Percentiles rank a stretch among this genome's conserved stretches.
phyloP scores from a whole-genome alignment of 2,888 invertebrate genomes.

The Drosophila ezoana region DNA sequence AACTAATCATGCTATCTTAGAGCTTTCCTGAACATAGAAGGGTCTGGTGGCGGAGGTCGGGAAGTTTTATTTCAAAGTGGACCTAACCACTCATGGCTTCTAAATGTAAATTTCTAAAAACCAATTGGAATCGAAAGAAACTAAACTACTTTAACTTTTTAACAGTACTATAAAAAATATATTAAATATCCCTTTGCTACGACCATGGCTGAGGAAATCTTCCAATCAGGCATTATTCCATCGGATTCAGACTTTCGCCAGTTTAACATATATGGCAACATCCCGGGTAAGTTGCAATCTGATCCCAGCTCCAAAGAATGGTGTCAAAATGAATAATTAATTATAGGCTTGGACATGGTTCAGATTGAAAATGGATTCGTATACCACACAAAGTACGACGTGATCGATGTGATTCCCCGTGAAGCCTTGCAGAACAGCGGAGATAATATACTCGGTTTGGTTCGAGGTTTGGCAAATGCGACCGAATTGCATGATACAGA shows the following conservation, averaged over 20 bases:
- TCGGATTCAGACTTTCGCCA: constrained; percentile 89
- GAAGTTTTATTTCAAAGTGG: constrained; percentile 95
- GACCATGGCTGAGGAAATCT: constrained; percentile 87
- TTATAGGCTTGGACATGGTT: constrained; percentile 89
- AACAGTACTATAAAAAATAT: constrained; percentile 84
- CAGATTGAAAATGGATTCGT: constrained; percentile 90
- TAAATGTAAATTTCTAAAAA: constrained; percentile 84
- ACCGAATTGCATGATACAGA: constrained; percentile 38
- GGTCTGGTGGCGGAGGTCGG: constrained; percentile 95
- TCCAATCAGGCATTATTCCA: constrained; percentile 88
- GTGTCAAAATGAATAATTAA: not conserved
- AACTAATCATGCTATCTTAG: constrained; percentile 53
- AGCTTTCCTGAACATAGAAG: constrained; percentile 95
- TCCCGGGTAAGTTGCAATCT: constrained; percentile 25
- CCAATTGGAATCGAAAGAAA: not conserved
- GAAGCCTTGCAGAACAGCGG: constrained; percentile 91
- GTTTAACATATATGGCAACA: constrained; percentile 84
- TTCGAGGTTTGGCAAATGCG: constrained; percentile 54
- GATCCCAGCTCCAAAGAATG: too few relatives aligned
- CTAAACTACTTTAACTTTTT: not conserved
- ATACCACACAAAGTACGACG: constrained; percentile 92
- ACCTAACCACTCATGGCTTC: constrained; percentile 89
- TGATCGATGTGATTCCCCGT: constrained; percentile 86
- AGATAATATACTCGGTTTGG: constrained; percentile 88
- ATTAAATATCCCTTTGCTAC: constrained; percentile 87